Conservation (phyloP, 2,797 vertebrate genomes). For the Gymnothorax reevesii region DNA sequence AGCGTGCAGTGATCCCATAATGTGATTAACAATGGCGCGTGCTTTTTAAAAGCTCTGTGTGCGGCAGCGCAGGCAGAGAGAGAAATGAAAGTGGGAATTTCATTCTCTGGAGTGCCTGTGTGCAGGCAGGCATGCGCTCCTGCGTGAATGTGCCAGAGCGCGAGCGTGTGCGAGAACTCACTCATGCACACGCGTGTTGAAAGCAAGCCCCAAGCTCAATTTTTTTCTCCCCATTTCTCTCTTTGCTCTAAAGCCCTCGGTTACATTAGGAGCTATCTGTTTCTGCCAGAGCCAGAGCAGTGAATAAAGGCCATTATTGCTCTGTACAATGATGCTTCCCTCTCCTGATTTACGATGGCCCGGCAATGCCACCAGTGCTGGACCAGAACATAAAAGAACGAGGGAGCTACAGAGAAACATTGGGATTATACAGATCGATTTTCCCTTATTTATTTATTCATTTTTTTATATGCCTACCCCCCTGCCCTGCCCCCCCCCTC, state of each 20-base stretch:
- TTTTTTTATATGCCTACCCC: too few species aligned
- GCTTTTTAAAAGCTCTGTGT: not conserved
- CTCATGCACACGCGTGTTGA: not conserved
- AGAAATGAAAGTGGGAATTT: not conserved
- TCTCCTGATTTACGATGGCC: slow-evolving; percentile 37
- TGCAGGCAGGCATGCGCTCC: not conserved
- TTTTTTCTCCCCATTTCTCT: not conserved
- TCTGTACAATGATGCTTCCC: slow-evolving; percentile 32
- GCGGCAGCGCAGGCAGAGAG: not conserved
- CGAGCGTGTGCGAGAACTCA: not conserved
- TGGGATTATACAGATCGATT: not conserved
- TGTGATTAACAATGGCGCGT: not conserved
- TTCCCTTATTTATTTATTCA: not conserved
- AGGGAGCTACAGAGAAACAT: too few species aligned
- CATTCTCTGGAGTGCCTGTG: slow-evolving; percentile 4
- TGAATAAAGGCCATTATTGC: slow-evolving; percentile 42
- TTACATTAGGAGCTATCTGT: slow-evolving; percentile 34
- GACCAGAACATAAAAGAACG: not conserved
- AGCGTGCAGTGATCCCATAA: not conserved
- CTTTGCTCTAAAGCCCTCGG: not conserved
- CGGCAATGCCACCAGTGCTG: slow-evolving; percentile 12
- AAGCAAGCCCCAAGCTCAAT: not conserved
- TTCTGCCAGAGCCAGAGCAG: slow-evolving; percentile 27
- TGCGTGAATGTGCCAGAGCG: not conserved
- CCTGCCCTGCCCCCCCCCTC: not conserved